Percentiles rank a stretch among this genome's conserved stretches.
Conservation (phyloP, 2,888 invertebrate species). For the Vannuccia rotundouncinata region DNA sequence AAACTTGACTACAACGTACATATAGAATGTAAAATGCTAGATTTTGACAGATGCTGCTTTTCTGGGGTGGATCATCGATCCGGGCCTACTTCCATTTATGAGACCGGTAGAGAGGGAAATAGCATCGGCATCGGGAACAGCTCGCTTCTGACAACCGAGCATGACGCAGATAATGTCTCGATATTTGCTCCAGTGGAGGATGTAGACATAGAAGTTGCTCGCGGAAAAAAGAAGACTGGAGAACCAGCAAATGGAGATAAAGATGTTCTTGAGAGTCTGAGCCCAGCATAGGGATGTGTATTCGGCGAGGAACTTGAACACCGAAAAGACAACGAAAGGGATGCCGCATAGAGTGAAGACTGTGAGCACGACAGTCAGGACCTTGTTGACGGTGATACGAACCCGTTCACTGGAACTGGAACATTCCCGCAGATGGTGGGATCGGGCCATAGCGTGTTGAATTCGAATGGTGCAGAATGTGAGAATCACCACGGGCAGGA, state of each 20-base stretch:
- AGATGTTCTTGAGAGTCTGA: too few species aligned
- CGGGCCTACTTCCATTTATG: too few species aligned
- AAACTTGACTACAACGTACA: too few species aligned
- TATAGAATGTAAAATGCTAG: too few species aligned
- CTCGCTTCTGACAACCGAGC: constrained; percentile 15
- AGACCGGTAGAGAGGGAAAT: too few species aligned
- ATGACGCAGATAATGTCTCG: constrained; percentile 24
- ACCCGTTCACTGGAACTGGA: neutral
- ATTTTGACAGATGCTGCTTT: too few species aligned
- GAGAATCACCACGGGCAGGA: constrained; percentile 24
- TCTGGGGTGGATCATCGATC: too few species aligned
- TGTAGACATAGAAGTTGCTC: constrained; percentile 35
- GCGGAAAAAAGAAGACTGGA: constrained; percentile 28
- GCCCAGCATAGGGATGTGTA: too few species aligned
- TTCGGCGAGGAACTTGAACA: neutral
- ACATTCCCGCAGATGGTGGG: neutral
- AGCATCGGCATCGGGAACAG: too few species aligned
- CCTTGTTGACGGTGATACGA: constrained; percentile 30
- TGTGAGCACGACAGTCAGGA: constrained; percentile 25
- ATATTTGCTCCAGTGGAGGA: constrained; percentile 34
- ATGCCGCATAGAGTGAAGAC: constrained; percentile 28
- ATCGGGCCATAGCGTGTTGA: neutral
- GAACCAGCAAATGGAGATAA: constrained; percentile 28
- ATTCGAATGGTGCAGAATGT: constrained; percentile 30
- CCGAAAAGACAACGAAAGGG: constrained; percentile 4